phyloP scores from a whole-genome alignment of 2,888 invertebrate species.

The Tiliacea aurago region DNA sequence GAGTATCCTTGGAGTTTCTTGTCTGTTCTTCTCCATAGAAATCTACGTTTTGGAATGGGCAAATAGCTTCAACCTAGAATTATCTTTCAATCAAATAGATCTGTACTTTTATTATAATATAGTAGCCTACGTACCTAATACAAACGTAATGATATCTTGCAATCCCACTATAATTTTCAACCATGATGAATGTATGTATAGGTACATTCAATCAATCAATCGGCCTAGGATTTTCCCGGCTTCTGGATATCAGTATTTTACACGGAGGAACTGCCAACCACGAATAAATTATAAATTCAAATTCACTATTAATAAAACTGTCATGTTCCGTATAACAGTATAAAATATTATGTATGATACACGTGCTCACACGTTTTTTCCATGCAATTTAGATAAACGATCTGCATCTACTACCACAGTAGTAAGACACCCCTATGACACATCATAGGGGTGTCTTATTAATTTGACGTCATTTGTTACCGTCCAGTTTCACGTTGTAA shows the following conservation, averaged over 20 bases:
- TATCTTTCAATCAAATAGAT: neutral
- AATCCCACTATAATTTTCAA: neutral
- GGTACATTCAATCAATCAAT: neutral
- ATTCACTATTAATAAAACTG: neutral
- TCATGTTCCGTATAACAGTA: neutral
- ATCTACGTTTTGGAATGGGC: too few species aligned
- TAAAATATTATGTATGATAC: neutral
- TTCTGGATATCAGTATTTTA: too few species aligned
- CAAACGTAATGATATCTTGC: neutral
- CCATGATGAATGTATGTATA: too few species aligned
- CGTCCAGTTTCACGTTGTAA: too few species aligned
- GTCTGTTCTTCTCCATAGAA: too few species aligned
- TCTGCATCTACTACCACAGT: too few species aligned
- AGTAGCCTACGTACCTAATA: neutral
- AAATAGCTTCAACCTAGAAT: neutral
- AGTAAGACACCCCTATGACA: too few species aligned
- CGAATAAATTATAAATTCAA: neutral
- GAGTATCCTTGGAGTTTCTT: too few species aligned
- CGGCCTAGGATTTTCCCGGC: too few species aligned
- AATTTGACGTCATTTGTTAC: too few species aligned
- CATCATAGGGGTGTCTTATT: too few species aligned
- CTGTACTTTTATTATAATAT: neutral
- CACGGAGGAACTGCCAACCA: neutral
- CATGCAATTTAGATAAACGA: neutral
- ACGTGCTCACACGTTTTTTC: constrained; percentile 22